Evolutionary conservation across 2,888 invertebrate species (phyloP).

Genomic region (Hermodice carunculata): DNA sequence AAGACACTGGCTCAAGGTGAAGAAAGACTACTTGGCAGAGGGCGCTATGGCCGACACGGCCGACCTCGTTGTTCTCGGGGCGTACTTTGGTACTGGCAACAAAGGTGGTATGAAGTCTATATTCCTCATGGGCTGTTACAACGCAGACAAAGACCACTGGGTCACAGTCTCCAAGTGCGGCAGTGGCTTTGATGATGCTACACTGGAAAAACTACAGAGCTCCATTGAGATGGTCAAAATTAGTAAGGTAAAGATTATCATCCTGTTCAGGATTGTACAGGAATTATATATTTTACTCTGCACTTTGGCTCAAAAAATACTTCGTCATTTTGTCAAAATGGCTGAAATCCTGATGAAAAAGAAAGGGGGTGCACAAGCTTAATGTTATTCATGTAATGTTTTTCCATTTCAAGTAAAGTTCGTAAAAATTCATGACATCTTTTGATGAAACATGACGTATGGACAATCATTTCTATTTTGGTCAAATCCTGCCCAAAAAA

Average conservation of each 20-base stretch:
- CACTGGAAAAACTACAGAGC: conserved; percentile 80
- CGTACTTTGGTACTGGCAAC: conserved; percentile 94
- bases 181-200: conserved; percentile 87
- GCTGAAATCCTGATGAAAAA: too few species aligned
- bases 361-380: too few species aligned
- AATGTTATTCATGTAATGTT: too few species aligned
- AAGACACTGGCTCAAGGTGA: conserved; percentile 95
- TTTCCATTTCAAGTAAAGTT: too few species aligned
- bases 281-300: too few species aligned
- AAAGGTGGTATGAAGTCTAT: conserved; percentile 87
- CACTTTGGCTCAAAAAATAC: too few species aligned
- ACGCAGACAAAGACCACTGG: conserved; percentile 78
- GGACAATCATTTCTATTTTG: too few species aligned
- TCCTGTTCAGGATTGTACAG: too few species aligned
- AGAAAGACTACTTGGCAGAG: conserved; percentile 93
- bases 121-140: conserved; percentile 92
- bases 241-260: conserved; percentile 75
- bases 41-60: conserved; percentile 97
- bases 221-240: conserved; percentile 85
- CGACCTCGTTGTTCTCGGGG: conserved; percentile 93
- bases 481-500: too few species aligned
- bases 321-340: too few species aligned
- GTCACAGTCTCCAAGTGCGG: conserved; percentile 90
- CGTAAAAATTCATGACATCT: too few species aligned
- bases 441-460: too few species aligned